A percentile compares a stretch with the other conserved stretches of the same genome.
Evolutionary conservation across 2,797 vertebrate genomes (phyloP).

Genomic region (Zalophus californianus): DNA sequence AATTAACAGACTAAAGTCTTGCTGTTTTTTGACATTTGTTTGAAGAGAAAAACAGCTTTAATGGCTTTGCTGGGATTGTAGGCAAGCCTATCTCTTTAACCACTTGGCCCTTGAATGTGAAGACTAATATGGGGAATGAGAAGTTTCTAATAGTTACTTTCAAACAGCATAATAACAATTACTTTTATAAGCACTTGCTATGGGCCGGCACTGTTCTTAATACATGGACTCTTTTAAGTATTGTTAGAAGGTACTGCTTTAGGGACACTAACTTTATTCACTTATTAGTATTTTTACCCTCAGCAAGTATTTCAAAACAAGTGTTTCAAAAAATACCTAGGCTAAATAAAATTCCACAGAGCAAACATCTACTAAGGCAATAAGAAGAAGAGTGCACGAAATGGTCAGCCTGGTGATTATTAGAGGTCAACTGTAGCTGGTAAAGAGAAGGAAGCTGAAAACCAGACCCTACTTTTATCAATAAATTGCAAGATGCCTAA

Average conservation of each 20-base stretch:
- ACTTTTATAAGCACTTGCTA: slow-evolving; percentile 6
- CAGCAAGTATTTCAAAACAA: slow-evolving; percentile 18
- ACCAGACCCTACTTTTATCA: slow-evolving; percentile 28
- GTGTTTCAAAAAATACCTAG: slow-evolving; percentile 22
- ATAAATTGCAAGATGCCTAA: neutral
- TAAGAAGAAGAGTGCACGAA: neutral
- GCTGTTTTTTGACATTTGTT: slow-evolving; percentile 58
- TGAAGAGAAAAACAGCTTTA: slow-evolving; percentile 55
- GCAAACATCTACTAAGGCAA: neutral
- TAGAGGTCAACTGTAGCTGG: neutral
- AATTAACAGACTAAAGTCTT: slow-evolving; percentile 49
- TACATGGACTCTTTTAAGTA: neutral
- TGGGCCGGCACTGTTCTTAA: neutral
- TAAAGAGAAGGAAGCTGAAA: slow-evolving; percentile 19
- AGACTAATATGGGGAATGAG: neutral
- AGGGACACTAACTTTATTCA: neutral
- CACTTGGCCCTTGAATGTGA: neutral
- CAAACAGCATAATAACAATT: neutral
- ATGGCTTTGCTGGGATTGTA: neutral
- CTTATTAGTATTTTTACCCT: neutral
- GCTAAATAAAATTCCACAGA: slow-evolving; percentile 30
- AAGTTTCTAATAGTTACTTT: slow-evolving; percentile 49
- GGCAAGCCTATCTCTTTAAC: slow-evolving; percentile 10
- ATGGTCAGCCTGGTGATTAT: neutral
- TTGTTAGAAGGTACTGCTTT: neutral